Evolutionary conservation across 2,113 vertebrate species (phyloP), one percentile per base, ranked within the genome.

Genomic region (Phyllopteryx taeniolatus): DNA sequence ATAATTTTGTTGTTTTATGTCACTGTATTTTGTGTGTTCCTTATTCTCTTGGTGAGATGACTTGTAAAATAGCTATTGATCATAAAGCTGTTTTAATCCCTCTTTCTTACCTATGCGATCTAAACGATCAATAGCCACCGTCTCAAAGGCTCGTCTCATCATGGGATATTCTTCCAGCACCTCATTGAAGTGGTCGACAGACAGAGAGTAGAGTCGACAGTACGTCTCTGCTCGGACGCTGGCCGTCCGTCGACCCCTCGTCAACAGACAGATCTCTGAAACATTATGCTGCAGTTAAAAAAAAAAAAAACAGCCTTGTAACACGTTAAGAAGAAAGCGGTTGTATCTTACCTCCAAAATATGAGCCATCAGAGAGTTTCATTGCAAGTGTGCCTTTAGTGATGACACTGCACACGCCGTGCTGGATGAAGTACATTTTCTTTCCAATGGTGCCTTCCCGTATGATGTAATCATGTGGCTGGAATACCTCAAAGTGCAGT

Each of bases 341-440:
- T 31, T 49, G 14, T 8, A 53, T 22, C 0, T 53, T 86, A 99
- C 98, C 98, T 91, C 98, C 98, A 0, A 99, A 99, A 83, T 99
- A 99, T 75, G 97, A 98, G 73, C 98, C 98, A 0, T 99, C 98
- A 0, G 97, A 96, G n/a, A 99, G 94, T 67, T 99, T 99, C 94
- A 98, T 94, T 57, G 95, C 96, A 17, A 95, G 91, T 56, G 94
- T 96, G 67, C 95, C 96, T 79, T 96, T 97, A 67, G 96, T 96
- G 74, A 96, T 94, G 77, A 97, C 94, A 4, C 93, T 96, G 84
- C 96, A 94, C 74, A 97, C 95, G 0, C 96, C 96, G 0, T 97
- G 98, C 82, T 99, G 98, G 89, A 99, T 99, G 91, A 99, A 99
- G 84, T 98, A 99, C 98, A 99, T 99, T 91, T 99, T 99, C 92